A percentile compares a stretch with the other conserved stretches of the same genome.
phyloP scores from a whole-genome alignment of 2,888 invertebrate genomes.

The Cephus rjabovi region DNA sequence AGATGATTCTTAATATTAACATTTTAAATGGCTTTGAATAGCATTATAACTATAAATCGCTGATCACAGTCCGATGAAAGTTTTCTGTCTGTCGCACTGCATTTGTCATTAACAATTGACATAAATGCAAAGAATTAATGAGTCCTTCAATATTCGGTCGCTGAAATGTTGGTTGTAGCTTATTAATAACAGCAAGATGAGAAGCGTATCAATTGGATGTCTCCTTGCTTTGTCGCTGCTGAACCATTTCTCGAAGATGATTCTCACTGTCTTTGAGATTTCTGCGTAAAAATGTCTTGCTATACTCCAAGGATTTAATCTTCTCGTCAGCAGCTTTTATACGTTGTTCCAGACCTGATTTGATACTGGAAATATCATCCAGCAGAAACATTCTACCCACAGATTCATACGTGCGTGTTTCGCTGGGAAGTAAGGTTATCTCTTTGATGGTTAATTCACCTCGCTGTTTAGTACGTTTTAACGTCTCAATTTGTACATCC shows the following conservation, averaged over 20 bases:
- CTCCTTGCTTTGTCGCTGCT: slow-evolving; percentile 69
- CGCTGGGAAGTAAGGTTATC: slow-evolving; percentile 72
- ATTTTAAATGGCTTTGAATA: background rate
- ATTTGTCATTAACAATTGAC: background rate
- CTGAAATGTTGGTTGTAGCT: background rate
- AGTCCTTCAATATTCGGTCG: background rate
- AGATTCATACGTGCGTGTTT: slow-evolving; percentile 81
- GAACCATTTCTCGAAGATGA: slow-evolving; percentile 85
- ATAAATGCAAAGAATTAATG: background rate
- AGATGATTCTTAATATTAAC: background rate
- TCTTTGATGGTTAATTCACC: slow-evolving; percentile 77
- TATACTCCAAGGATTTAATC: slow-evolving; percentile 79
- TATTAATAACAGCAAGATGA: background rate
- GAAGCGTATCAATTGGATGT: slow-evolving; percentile 35
- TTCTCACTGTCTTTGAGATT: slow-evolving; percentile 88
- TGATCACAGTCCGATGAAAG: background rate
- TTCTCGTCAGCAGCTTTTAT: slow-evolving; percentile 73
- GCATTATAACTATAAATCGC: background rate
- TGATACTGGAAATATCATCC: slow-evolving; percentile 75
- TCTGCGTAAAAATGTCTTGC: slow-evolving; percentile 83
- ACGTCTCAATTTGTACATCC: slow-evolving; percentile 80
- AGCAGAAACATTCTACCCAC: slow-evolving; percentile 88
- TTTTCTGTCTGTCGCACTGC: background rate
- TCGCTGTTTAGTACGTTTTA: slow-evolving; percentile 77
- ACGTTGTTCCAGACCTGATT: slow-evolving; percentile 73